Percentiles rank a stretch among this genome's conserved stretches.
Conservation (phyloP, 1,140 invertebrate species). For the Drosophila kurseongensis region DNA sequence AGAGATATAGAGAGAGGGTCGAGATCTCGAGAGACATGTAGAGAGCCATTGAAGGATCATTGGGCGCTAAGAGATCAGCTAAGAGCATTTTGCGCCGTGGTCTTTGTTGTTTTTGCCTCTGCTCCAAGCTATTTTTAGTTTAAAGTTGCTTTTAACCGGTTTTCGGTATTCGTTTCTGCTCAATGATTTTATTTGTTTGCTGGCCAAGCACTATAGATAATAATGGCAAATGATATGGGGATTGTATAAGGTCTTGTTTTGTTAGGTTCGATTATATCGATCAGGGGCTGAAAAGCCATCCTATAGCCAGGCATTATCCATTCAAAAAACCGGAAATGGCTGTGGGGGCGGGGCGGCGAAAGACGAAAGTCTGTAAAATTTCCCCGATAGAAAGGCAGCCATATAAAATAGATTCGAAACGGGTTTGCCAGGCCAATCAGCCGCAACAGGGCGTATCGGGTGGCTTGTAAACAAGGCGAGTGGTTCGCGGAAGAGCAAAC, state of each 20-base stretch:
- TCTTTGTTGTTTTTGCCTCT: slow-evolving; percentile 21
- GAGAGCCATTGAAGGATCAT: slow-evolving; percentile 25
- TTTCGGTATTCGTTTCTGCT: slow-evolving; percentile 36
- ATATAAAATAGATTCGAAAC: slow-evolving; percentile 26
- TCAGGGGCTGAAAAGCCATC: slow-evolving; percentile 12
- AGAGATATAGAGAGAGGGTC: slow-evolving; percentile 3
- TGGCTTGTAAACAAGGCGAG: slow-evolving; percentile 24
- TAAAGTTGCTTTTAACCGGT: slow-evolving; percentile 68
- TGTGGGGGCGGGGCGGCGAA: background rate
- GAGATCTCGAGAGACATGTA: background rate
- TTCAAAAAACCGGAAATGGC: slow-evolving; percentile 3
- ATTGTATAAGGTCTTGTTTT: slow-evolving; percentile 17
- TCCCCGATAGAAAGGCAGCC: slow-evolving; percentile 11
- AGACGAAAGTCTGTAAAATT: slow-evolving; percentile 19
- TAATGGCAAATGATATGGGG: slow-evolving; percentile 29
- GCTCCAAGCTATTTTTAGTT: slow-evolving; percentile 55
- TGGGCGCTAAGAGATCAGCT: slow-evolving; percentile 18
- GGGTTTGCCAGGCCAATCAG: slow-evolving; percentile 43
- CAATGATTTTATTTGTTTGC: slow-evolving; percentile 50
- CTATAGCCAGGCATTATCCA: slow-evolving; percentile 10
- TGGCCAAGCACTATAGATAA: slow-evolving; percentile 23
- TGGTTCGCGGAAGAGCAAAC: slow-evolving; percentile 20
- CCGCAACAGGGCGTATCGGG: slow-evolving; percentile 48
- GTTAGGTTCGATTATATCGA: slow-evolving; percentile 13
- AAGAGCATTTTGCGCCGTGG: slow-evolving; percentile 23